phyloP scores from a whole-genome alignment of 2,797 vertebrate genomes.

The Gila robusta region DNA sequence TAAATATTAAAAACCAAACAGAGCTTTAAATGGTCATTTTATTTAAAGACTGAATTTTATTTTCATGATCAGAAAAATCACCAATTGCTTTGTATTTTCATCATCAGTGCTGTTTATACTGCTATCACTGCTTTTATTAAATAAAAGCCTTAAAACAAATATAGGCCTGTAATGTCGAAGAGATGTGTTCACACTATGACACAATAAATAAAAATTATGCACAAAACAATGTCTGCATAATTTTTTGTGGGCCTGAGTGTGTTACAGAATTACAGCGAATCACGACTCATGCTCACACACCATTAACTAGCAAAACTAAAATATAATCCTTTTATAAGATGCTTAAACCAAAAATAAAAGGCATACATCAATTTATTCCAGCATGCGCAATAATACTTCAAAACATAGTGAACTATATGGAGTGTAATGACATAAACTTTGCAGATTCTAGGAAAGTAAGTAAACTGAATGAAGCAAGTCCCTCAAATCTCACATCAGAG shows the following conservation, averaged over 20 bases:
- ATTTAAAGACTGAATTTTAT: not conserved
- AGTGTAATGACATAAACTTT: not conserved
- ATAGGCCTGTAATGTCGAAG: constrained; percentile 1
- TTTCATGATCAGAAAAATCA: constrained; percentile 11
- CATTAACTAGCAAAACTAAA: constrained; percentile 49
- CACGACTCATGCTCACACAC: constrained; percentile 40
- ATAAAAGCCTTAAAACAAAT: constrained; percentile 28
- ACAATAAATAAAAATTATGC: constrained; percentile 34
- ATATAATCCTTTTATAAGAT: constrained; percentile 59
- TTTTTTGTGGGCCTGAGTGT: constrained; percentile 21
- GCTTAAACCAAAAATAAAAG: constrained; percentile 67
- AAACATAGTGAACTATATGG: not conserved
- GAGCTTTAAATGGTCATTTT: not conserved
- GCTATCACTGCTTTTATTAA: constrained; percentile 32
- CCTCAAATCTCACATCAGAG: not conserved
- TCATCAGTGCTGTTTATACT: constrained; percentile 18
- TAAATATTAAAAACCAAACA: not conserved
- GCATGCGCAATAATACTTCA: constrained; percentile 26
- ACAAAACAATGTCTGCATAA: constrained; percentile 9
- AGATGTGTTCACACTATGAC: not conserved
- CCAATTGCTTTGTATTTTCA: constrained; percentile 24
- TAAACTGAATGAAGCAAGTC: not conserved
- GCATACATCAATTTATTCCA: constrained; percentile 71
- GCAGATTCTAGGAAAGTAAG: not conserved
- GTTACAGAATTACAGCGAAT: constrained; percentile 41